These are phyloP conservation scores for Aethes cnicana DNA, from an alignment of 2,888 invertebrate species.

Conservation along the genomic window DNA sequence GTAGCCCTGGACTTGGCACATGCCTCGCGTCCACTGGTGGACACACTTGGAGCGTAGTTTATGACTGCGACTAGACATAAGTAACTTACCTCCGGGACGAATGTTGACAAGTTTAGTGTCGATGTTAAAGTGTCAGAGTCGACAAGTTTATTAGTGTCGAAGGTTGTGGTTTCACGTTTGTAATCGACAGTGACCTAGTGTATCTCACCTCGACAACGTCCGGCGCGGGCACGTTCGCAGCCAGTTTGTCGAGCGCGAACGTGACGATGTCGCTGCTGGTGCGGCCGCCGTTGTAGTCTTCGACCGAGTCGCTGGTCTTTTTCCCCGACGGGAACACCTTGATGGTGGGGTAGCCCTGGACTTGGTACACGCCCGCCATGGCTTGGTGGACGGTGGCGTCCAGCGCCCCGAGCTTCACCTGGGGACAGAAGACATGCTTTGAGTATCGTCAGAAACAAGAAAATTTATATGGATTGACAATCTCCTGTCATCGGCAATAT, in stretches of 20 bases:
- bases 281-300: conserved; percentile 96
- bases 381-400: conserved; percentile 96
- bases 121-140: too few species aligned
- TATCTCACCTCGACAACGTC: conserved; percentile 90
- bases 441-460: not conserved
- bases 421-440: not conserved
- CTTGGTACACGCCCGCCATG: conserved; percentile 91
- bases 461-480: too few species aligned
- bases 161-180: too few species aligned
- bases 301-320: conserved; percentile 85
- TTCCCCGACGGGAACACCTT: conserved; percentile 92
- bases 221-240: conserved; percentile 94
- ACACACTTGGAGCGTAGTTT: too few species aligned
- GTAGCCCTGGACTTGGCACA: conserved; percentile 95
- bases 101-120: too few species aligned
- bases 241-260: conserved; percentile 93
- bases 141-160: too few species aligned
- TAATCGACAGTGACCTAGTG: not conserved
- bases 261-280: conserved; percentile 93
- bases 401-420: conserved; percentile 94
- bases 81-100: too few species aligned
- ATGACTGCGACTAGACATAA: too few species aligned
- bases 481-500: too few species aligned
- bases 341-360: conserved; percentile 98
- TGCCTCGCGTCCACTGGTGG: conserved; percentile 89